These are phyloP conservation scores for Platyscapa corneri DNA, from an alignment of 1,140 invertebrate genomes.

Conservation along the genomic window DNA sequence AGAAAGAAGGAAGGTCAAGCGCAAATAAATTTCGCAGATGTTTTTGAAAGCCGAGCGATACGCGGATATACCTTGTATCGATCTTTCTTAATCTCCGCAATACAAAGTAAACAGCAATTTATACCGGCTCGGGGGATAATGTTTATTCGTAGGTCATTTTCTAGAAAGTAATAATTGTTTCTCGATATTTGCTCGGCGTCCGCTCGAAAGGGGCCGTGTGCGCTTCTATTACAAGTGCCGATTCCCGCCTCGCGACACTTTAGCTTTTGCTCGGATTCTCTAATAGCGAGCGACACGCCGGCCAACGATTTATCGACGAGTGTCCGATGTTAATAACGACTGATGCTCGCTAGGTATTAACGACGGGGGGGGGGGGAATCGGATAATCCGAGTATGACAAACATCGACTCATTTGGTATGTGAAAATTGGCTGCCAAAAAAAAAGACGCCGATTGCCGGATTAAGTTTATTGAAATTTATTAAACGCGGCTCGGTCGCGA, in stretches of 20 bases:
- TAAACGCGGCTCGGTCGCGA: too few species aligned
- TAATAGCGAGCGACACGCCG: background rate
- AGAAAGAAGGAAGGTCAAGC: background rate
- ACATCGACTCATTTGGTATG: constrained; percentile 7
- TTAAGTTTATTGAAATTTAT: background rate
- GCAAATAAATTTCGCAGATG: constrained; percentile 18
- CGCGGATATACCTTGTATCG: background rate
- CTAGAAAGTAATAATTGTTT: background rate
- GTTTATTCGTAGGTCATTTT: too few species aligned
- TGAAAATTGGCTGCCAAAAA: background rate
- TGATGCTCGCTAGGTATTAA: constrained; percentile 14
- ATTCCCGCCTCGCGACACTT: too few species aligned
- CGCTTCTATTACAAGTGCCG: too few species aligned
- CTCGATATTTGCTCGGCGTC: too few species aligned
- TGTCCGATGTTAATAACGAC: background rate
- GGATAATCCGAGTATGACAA: background rate
- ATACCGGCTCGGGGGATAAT: background rate
- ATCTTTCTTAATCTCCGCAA: background rate
- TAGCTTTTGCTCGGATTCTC: too few species aligned
- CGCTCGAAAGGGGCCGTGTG: too few species aligned
- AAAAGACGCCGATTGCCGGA: background rate
- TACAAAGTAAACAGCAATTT: background rate
- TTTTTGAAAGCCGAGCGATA: background rate
- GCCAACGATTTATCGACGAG: background rate
- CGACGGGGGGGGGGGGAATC: background rate